Evolutionary conservation across 2,888 invertebrate species (phyloP).

Genomic region (Teinopalpus imperialis): DNA sequence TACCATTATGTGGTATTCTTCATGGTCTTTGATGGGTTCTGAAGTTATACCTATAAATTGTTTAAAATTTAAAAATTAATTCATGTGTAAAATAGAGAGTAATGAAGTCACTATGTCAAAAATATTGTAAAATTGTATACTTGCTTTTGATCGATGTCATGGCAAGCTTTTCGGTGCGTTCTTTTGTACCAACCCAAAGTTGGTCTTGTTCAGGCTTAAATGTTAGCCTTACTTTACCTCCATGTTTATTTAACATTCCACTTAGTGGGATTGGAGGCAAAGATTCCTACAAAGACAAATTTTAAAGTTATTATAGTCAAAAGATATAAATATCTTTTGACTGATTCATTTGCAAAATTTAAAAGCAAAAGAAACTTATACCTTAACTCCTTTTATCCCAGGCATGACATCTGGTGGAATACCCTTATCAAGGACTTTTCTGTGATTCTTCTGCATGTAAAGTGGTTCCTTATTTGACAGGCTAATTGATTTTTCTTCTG

Average conservation of each 20-base stretch:
- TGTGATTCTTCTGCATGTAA: conserved; percentile 89
- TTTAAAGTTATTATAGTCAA: too few relatives aligned
- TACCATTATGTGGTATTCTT: conserved; percentile 96
- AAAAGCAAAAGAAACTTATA: too few relatives aligned
- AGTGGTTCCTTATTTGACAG: conserved; percentile 86
- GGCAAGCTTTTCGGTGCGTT: conserved; percentile 94
- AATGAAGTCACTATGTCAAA: too few relatives aligned
- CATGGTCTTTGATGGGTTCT: conserved; percentile 93
- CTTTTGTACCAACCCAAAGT: conserved; percentile 95
- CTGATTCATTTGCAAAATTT: too few relatives aligned
- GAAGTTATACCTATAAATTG: conserved; percentile 74
- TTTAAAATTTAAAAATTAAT: neutral
- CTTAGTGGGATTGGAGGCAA: conserved; percentile 91
- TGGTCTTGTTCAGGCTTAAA: conserved; percentile 96
- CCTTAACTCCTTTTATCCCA: conserved; percentile 90
- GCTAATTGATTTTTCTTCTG: conserved; percentile 83
- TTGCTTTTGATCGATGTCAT: conserved; percentile 94
- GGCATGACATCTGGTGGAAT: conserved; percentile 94
- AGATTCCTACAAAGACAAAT: conserved; percentile 82
- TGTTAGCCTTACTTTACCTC: conserved; percentile 94
- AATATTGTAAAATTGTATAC: too few relatives aligned
- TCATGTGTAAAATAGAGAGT: too few relatives aligned
- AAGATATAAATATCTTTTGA: too few relatives aligned
- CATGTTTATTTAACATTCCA: conserved; percentile 95
- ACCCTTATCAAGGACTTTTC: conserved; percentile 94